A percentile compares a stretch with the other conserved stretches of the same genome.
Conservation (phyloP, 2,888 invertebrate species). For the Drosophila mimica region DNA sequence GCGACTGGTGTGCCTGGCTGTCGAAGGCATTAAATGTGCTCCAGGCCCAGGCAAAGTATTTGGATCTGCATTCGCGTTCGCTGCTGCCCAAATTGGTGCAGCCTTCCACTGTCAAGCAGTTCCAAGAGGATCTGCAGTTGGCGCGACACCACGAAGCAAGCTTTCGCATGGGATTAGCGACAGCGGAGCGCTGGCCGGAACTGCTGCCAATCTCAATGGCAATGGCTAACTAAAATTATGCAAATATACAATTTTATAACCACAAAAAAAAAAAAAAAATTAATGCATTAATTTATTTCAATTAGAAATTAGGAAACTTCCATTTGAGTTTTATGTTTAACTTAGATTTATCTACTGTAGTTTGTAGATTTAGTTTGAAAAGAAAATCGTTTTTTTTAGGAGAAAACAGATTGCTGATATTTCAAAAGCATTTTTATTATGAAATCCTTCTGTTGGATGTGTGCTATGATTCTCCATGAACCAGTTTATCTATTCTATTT, state of each 20-base stretch:
- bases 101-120: slow-evolving; percentile 28
- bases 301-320: background rate
- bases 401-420: background rate
- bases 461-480: background rate
- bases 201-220: slow-evolving; percentile 1
- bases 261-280: background rate
- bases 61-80: slow-evolving; percentile 34
- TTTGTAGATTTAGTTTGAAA: background rate
- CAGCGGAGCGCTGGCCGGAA: slow-evolving; percentile 6
- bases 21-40: slow-evolving; percentile 18
- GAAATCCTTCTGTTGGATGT: background rate
- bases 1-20: slow-evolving; percentile 41
- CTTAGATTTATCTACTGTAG: background rate
- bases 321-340: background rate
- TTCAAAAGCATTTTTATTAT: background rate
- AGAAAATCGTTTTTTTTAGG: background rate
- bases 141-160: slow-evolving; percentile 14
- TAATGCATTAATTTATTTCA: background rate
- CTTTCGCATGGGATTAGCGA: slow-evolving; percentile 40
- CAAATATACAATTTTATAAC: slow-evolving; percentile 1
- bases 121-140: slow-evolving; percentile 36
- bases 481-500: background rate
- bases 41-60: slow-evolving; percentile 50
- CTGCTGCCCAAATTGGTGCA: slow-evolving; percentile 30
- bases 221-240: slow-evolving; percentile 2